Conservation (phyloP, 2,797 vertebrate genomes). For the Oophaga sylvatica region DNA sequence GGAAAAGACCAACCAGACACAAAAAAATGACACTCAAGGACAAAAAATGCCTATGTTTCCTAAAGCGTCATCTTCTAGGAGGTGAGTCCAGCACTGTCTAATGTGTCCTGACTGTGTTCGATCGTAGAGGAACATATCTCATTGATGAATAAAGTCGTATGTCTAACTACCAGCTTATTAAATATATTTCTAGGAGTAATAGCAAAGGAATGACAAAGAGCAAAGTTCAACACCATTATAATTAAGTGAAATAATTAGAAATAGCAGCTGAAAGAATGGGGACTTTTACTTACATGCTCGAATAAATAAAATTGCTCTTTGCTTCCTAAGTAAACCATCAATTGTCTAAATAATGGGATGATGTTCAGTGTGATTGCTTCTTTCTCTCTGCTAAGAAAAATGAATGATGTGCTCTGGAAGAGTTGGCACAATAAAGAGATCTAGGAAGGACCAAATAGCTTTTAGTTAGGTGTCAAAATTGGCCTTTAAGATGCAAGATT, state of each 20-base stretch:
- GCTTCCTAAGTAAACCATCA: background rate
- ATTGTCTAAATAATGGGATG: background rate
- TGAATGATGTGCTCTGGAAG: background rate
- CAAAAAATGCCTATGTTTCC: no score
- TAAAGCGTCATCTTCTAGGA: no score
- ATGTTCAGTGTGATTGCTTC: background rate
- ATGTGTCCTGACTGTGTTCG: no score
- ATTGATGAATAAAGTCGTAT: background rate
- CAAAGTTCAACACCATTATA: background rate
- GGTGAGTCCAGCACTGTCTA: no score
- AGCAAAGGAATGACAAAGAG: background rate
- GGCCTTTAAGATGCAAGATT: constrained; percentile 9
- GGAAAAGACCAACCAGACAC: no score
- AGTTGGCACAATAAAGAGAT: constrained; percentile 30
- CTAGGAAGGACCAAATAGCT: constrained; percentile 3
- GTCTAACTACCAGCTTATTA: background rate
- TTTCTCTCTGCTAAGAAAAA: background rate
- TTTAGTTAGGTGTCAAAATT: constrained; percentile 36
- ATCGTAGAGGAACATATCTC: background rate
- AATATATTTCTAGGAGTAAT: background rate
- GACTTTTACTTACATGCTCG: background rate
- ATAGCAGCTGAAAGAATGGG: background rate
- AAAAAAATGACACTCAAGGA: no score
- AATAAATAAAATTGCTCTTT: background rate
- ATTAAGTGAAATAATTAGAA: background rate